These are phyloP conservation scores for Clarias laeviceps DNA, from an alignment of 2,797 vertebrate species.

Conservation along the genomic window DNA sequence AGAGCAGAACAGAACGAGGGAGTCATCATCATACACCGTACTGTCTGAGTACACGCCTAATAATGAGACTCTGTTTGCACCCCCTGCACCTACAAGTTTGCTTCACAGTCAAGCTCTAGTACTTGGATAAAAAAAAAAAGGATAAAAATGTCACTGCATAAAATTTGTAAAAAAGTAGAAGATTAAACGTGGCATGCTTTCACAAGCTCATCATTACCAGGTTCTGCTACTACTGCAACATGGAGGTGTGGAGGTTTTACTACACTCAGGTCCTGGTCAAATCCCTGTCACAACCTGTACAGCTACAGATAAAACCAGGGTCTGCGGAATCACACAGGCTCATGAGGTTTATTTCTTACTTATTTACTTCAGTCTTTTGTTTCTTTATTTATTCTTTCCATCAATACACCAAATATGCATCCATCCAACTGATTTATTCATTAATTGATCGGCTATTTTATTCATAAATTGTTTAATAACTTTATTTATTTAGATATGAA, in stretches of 20 bases:
- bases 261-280: background rate
- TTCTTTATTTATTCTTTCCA: background rate
- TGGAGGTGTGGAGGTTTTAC: background rate
- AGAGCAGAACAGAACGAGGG: slow-evolving; percentile 30
- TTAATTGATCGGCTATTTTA: background rate
- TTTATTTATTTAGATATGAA: no score
- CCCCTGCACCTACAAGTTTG: background rate
- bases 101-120: background rate
- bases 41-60: background rate
- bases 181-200: background rate
- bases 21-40: background rate
- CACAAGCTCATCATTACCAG: background rate
- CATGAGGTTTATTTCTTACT: background rate
- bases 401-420: background rate
- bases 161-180: background rate
- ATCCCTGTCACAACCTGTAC: background rate
- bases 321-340: background rate
- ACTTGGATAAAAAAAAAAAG: background rate
- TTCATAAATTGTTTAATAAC: no score
- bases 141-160: background rate
- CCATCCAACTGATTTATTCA: background rate
- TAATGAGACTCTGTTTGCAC: background rate
- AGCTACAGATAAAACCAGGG: background rate
- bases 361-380: background rate
- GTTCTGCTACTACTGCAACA: background rate